Evolutionary conservation across 2,888 invertebrate species (phyloP).

Genomic region (Ethmia dodecea): DNA sequence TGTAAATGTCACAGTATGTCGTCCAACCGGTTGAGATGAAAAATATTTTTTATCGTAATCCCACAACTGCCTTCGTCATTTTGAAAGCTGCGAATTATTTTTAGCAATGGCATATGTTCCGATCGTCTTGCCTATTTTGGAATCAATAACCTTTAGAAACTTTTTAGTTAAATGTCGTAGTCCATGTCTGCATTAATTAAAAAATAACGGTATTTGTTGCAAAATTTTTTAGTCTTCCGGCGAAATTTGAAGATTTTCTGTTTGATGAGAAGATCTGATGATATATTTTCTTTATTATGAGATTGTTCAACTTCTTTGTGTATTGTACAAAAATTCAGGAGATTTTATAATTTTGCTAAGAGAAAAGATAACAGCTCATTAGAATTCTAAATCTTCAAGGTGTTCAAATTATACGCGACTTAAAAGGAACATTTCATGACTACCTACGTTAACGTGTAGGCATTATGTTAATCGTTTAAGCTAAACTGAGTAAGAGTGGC

Average conservation of each 20-base stretch:
- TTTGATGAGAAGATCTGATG: too few species aligned
- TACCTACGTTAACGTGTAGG: constrained; percentile 20
- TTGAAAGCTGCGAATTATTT: constrained; percentile 54
- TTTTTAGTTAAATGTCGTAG: neutral
- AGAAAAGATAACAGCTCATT: too few species aligned
- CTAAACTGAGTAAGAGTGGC: constrained; percentile 27
- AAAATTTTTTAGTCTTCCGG: too few species aligned
- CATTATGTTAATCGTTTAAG: constrained; percentile 33
- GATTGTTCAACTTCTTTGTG: too few species aligned
- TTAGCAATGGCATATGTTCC: constrained; percentile 22
- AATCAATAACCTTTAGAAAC: constrained; percentile 7
- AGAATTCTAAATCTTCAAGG: too few species aligned
- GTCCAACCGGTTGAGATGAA: constrained; percentile 52
- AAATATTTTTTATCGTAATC: constrained; percentile 36
- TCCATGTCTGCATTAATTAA: too few species aligned
- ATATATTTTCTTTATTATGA: too few species aligned
- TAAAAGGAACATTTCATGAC: constrained; percentile 33
- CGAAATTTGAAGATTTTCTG: too few species aligned
- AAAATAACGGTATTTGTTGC: too few species aligned
- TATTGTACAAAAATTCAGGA: too few species aligned
- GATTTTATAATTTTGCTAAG: too few species aligned
- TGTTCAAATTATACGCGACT: too few species aligned
- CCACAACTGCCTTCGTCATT: constrained; percentile 39
- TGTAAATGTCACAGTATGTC: constrained; percentile 66
- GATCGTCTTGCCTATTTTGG: constrained; percentile 24